Evolutionary conservation across 2,888 invertebrate genomes (phyloP).

Genomic region (Pandemis corylana): DNA sequence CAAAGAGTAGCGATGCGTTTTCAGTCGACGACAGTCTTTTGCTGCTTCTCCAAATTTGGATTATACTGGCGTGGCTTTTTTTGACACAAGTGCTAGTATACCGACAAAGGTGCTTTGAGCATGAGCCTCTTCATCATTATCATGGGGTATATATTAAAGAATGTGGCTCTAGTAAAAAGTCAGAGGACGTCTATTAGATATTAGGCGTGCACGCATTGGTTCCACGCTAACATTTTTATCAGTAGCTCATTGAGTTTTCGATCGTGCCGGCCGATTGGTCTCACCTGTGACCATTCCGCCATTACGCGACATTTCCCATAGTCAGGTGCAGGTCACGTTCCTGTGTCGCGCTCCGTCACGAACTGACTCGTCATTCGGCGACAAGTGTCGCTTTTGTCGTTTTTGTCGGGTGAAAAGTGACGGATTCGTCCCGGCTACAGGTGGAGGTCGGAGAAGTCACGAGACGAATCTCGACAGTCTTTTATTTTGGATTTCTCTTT

Average conservation of each 20-base stretch:
- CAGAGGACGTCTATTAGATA: not conserved
- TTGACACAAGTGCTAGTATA: too few relatives aligned
- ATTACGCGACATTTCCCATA: slow-evolving; percentile 29
- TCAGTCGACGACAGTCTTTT: too few relatives aligned
- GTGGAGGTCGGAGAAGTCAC: slow-evolving; percentile 66
- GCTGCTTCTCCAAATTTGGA: too few relatives aligned
- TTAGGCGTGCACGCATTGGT: slow-evolving; percentile 32
- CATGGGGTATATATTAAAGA: not conserved
- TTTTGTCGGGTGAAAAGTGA: slow-evolving; percentile 57
- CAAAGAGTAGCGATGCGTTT: too few relatives aligned
- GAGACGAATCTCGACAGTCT: slow-evolving; percentile 28
- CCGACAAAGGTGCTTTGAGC: too few relatives aligned
- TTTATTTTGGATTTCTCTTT: slow-evolving; percentile 43
- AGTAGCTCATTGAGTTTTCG: slow-evolving; percentile 25
- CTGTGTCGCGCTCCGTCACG: slow-evolving; percentile 43
- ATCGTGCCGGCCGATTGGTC: slow-evolving; percentile 37
- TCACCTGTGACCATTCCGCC: slow-evolving; percentile 36
- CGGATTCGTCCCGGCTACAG: slow-evolving; percentile 73
- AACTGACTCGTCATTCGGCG: slow-evolving; percentile 42
- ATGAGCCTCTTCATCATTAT: too few relatives aligned
- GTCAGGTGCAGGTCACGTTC: slow-evolving; percentile 40
- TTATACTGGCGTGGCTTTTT: too few relatives aligned
- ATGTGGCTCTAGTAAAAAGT: not conserved
- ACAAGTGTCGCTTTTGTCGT: slow-evolving; percentile 46
- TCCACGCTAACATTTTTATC: slow-evolving; percentile 32